phyloP scores from a whole-genome alignment of 2,888 invertebrate species.

The Notodonta ziczac region DNA sequence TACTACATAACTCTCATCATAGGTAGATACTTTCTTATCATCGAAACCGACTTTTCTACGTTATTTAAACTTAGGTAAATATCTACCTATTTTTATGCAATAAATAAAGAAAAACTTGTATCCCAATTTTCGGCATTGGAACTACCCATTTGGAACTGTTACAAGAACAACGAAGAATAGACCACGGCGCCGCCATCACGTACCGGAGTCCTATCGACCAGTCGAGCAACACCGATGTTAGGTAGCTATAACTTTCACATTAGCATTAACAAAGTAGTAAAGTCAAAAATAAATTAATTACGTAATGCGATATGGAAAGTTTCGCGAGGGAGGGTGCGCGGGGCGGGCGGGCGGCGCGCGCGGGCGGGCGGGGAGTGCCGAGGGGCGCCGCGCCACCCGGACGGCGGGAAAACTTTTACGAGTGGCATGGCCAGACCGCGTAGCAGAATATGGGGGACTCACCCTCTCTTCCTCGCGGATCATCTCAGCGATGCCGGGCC shows the following conservation, averaged over 20 bases:
- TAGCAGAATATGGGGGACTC: conserved; percentile 75
- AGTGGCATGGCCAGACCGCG: conserved; percentile 25
- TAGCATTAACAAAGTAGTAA: conserved; percentile 47
- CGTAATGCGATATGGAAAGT: conserved; percentile 70
- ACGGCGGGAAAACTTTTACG: conserved; percentile 65
- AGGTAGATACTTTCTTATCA: too few species aligned
- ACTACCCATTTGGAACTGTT: too few species aligned
- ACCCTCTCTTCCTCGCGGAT: conserved; percentile 98
- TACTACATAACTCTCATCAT: too few species aligned
- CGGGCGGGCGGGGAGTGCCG: conserved; percentile 30
- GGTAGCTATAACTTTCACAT: conserved; percentile 52
- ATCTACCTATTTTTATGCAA: too few species aligned
- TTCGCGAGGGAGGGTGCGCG: conserved; percentile 38
- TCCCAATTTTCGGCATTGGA: background rate
- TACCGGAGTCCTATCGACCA: conserved; percentile 32
- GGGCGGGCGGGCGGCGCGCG: conserved; percentile 25
- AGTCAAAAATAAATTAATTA: conserved; percentile 66
- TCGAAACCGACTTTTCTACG: too few species aligned
- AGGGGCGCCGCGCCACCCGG: conserved; percentile 29
- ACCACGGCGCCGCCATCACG: background rate
- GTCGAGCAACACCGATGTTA: conserved; percentile 29
- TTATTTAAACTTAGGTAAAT: too few species aligned
- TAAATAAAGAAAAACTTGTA: background rate
- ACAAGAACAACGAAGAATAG: background rate
- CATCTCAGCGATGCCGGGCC: conserved; percentile 98